Percentiles rank a stretch among this genome's conserved stretches.
Evolutionary conservation across 1,140 invertebrate species (phyloP).

Genomic region (Gryon sp.): DNA sequence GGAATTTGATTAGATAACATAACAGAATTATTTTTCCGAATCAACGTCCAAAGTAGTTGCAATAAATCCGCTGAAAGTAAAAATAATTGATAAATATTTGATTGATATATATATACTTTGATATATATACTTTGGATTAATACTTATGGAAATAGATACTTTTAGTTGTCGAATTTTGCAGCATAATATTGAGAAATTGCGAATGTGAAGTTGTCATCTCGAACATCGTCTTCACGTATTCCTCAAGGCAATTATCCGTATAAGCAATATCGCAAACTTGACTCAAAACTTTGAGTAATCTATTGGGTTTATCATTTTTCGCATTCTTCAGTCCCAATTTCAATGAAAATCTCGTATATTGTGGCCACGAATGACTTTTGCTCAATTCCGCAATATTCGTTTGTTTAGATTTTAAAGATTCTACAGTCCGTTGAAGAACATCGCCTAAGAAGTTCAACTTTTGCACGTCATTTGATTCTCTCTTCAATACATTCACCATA

Average conservation of each 20-base stretch:
- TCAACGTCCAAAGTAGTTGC: slow-evolving; percentile 82
- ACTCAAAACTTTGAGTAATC: slow-evolving; percentile 79
- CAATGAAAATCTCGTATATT: slow-evolving; percentile 83
- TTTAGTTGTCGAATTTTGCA: slow-evolving; percentile 76
- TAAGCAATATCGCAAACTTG: slow-evolving; percentile 82
- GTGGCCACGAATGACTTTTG: slow-evolving; percentile 82
- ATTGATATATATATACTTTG: not conserved
- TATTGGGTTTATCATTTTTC: slow-evolving; percentile 72
- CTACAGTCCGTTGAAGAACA: slow-evolving; percentile 65
- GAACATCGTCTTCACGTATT: slow-evolving; percentile 82
- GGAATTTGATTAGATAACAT: slow-evolving; percentile 84
- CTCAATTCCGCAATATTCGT: slow-evolving; percentile 77
- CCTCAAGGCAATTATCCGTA: slow-evolving; percentile 71
- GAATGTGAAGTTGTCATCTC: slow-evolving; percentile 88
- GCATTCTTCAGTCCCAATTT: slow-evolving; percentile 83
- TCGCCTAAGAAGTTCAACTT: slow-evolving; percentile 76
- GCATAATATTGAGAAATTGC: slow-evolving; percentile 84
- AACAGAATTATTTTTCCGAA: slow-evolving; percentile 81
- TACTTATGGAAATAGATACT: slow-evolving; percentile 69
- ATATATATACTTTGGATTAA: slow-evolving; percentile 9
- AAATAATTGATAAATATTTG: slow-evolving; percentile 28
- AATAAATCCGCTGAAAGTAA: slow-evolving; percentile 79
- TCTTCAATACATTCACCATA: slow-evolving; percentile 80
- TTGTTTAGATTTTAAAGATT: slow-evolving; percentile 70
- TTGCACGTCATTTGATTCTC: slow-evolving; percentile 75